Conservation (phyloP, 2,888 invertebrate genomes). For the Andrena trimmerana region DNA sequence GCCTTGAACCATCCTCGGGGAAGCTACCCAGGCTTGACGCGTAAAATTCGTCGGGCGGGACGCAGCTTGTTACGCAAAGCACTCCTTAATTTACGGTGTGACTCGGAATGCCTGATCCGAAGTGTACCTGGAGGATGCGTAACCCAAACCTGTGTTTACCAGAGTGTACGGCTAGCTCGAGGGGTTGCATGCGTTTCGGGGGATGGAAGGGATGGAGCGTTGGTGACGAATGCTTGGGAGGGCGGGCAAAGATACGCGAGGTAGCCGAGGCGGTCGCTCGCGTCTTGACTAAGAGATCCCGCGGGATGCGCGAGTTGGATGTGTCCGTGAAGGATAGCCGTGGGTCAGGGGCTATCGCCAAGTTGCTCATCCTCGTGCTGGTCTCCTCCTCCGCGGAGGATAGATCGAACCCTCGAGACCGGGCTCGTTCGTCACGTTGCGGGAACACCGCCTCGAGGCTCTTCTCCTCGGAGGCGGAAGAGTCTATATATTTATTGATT, state of each 20-base stretch:
- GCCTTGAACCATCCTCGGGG: background rate
- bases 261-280: constrained; percentile 20
- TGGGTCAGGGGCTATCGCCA: constrained; percentile 83
- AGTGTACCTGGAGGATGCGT: too few relatives aligned
- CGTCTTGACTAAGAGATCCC: constrained; percentile 82
- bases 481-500: constrained; percentile 82
- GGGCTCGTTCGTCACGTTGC: constrained; percentile 80
- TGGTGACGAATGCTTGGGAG: background rate
- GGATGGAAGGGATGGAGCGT: background rate
- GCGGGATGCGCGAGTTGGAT: constrained; percentile 79
- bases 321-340: constrained; percentile 83
- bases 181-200: background rate
- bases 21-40: background rate
- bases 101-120: background rate
- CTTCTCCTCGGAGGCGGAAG: constrained; percentile 68
- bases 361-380: constrained; percentile 74
- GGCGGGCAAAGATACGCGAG: constrained; percentile 2
- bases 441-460: constrained; percentile 71
- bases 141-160: too few relatives aligned
- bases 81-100: background rate
- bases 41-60: background rate
- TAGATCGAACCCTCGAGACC: constrained; percentile 84
- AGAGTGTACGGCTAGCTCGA: too few relatives aligned
- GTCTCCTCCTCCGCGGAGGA: constrained; percentile 75
- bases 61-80: background rate